phyloP scores from a whole-genome alignment of 2,113 vertebrate species.

The Pipra filicauda region DNA sequence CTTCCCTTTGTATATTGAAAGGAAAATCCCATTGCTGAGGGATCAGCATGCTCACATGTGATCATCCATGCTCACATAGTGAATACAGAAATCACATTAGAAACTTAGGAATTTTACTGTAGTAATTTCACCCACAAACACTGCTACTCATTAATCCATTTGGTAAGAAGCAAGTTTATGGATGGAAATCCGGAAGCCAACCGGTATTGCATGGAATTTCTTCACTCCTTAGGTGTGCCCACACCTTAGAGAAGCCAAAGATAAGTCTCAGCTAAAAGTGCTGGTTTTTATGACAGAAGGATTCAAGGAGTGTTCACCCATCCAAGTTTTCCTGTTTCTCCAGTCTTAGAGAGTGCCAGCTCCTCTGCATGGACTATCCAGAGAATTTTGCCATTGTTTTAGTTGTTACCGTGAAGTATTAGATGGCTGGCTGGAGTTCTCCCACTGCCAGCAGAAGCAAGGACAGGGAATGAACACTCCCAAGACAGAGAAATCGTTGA shows the following conservation, averaged over 20 bases:
- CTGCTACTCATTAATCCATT: not conserved
- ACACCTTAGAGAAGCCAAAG: not conserved
- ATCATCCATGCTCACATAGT: accelerated
- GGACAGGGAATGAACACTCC: not conserved
- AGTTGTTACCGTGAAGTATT: not conserved
- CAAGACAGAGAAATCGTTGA: not conserved
- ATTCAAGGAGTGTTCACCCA: not conserved
- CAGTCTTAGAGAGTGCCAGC: not conserved
- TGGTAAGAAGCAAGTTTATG: not conserved
- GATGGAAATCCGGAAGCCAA: not conserved
- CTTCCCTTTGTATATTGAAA: not conserved
- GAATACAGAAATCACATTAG: not conserved
- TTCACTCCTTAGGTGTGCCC: not conserved
- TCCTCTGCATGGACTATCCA: not conserved
- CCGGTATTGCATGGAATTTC: not conserved
- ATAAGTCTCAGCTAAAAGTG: not conserved
- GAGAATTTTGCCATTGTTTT: not conserved
- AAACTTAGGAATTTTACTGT: not conserved
- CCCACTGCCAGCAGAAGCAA: not conserved
- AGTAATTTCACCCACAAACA: not conserved
- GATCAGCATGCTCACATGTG: too few relatives aligned
- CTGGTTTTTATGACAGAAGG: not conserved
- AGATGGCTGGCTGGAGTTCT: not conserved
- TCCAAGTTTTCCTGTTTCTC: not conserved
- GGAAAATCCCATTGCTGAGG: not conserved